phyloP scores from a whole-genome alignment of 37 sponge, comb jelly and placozoan species.

The Cliona cf. orientalis region DNA sequence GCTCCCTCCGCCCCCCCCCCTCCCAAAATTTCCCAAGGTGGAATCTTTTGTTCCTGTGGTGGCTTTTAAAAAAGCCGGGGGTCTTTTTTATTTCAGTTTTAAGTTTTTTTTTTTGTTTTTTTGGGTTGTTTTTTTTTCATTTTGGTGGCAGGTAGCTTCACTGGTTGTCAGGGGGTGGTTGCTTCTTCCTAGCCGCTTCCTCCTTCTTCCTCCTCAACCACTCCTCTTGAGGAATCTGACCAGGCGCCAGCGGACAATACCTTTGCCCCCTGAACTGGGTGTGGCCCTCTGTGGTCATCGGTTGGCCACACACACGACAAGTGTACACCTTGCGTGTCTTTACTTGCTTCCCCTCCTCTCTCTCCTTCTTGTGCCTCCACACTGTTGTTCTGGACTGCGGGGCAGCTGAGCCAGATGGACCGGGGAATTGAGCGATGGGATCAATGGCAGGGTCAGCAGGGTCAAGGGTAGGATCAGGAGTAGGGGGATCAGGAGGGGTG shows the following conservation, averaged over 20 bases:
- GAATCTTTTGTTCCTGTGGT: too few species aligned
- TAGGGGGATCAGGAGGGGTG: not conserved
- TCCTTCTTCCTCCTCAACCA: conserved; percentile 26
- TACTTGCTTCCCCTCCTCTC: too few species aligned
- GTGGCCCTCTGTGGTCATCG: conserved; percentile 34
- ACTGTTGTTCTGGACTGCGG: not conserved
- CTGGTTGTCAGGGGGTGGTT: too few species aligned
- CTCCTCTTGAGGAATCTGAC: conserved; percentile 24
- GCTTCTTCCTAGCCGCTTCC: too few species aligned
- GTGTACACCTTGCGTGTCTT: conserved; percentile 30
- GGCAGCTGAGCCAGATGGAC: not conserved
- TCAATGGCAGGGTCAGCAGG: not conserved
- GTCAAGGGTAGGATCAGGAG: not conserved
- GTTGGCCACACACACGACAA: conserved; percentile 20
- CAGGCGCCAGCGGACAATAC: conserved; percentile 36
- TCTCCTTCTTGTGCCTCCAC: conserved; percentile 3
- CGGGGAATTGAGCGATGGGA: conserved; percentile 1
- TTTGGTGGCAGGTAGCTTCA: too few species aligned
- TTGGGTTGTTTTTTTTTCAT: too few species aligned
- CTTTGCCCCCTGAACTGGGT: conserved; percentile 26
- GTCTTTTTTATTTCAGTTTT: too few species aligned
- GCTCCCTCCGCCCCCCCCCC: too few species aligned
- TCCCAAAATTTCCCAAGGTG: too few species aligned
- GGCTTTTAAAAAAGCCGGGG: too few species aligned
- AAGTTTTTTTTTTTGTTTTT: too few species aligned